Base-by-base conservation (phyloP, 2,797 vertebrate genomes). In the Okamejei kenojei region DNA sequence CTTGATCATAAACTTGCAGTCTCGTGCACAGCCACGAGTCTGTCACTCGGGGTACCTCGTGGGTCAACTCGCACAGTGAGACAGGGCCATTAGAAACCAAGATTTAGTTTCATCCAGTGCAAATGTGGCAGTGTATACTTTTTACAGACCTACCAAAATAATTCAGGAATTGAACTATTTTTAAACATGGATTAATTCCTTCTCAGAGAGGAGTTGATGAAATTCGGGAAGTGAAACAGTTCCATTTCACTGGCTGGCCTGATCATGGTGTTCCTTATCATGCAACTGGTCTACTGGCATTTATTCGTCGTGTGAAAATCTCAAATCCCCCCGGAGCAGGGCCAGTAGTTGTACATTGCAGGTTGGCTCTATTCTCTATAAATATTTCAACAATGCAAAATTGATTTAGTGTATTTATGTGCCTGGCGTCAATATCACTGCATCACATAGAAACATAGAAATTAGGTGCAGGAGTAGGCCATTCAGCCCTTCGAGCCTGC, bases 161-260 rank as follows among this genome's bases (percentile, higher is more conserved):
- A 38, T 79, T 79, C 78, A 17, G 78, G 15, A 38, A 38, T 17
- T 6, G 78, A 79, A 61, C 26, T 61, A 15, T 26, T 84, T 84
- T 84, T 26, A 84, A 80, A n/a, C 38, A n/a, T 26, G 38, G 92
- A 95, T 93, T 84, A 81, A 0, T 61, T 26, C 95, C 93, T 95
- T 94, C 94, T 5, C 96, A 99, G 99, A 97, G 99, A 93, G 99
- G 98, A 29, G 99, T 98, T 95, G 99, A 98, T 93, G 99, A 99
- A 96, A 98, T 99, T 93, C 97, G 99, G 58, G 99, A 99, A 95
- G 98, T 99, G 93, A 99, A 99, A 94, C 99, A 99, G 96, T 99
- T 99, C 95, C 99, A 99, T 95, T 99, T 99, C 96, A 99, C 98
- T 7, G 99, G 99, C 95, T 99, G 99, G 99, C 99, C 99, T 77